Base-by-base conservation (phyloP, 2,113 vertebrate species). In the Trinectes maculatus region DNA sequence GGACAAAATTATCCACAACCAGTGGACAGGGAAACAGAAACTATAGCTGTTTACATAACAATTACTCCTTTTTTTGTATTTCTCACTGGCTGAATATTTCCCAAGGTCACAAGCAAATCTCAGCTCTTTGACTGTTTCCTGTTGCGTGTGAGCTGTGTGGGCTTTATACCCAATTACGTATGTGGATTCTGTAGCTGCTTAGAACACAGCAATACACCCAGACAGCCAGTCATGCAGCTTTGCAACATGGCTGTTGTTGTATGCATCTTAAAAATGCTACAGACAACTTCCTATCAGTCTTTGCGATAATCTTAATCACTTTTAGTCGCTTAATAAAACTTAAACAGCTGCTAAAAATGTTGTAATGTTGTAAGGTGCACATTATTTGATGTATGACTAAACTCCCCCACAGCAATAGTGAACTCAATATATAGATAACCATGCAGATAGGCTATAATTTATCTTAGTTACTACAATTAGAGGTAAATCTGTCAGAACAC, bases 1-100 rank as follows among this genome's bases (percentile, higher is more conserved):
- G 71, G 77, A 76, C 34, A 74, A 66, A 60, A 33, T 33, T 73
- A n/a, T 8, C 11, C 43, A 39, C 8, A 56, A 33, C 48, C 49
- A 54, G 22, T 3, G 24, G 57, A 28, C 10, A 60, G 42, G 69
- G 69, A 18, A 70, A 34, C 26, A 56, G 22, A 24, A 6, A 3
- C 2, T 16, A 19, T 61, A 34, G 46, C 40, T 52, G 37, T 63
- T 43, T 37, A 43, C 22, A 52, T 34, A 1, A 2, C 26, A 26
- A 19, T 15, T 37, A 42, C 28, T 33, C 37, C 31, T 33, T 11
- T 11, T 19, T 24, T 8, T 8, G 3, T 31, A 19, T 57, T 16
- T 42, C n/a, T 52, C 8, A 52, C 53, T 49, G 16, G 7, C 18
- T 29, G 12, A 48, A 31, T 33, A 52, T 48, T 39, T 5, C 28